These are phyloP conservation scores for Chydorus sphaericus DNA, from an alignment of 2,888 invertebrate genomes.

Conservation along the genomic window DNA sequence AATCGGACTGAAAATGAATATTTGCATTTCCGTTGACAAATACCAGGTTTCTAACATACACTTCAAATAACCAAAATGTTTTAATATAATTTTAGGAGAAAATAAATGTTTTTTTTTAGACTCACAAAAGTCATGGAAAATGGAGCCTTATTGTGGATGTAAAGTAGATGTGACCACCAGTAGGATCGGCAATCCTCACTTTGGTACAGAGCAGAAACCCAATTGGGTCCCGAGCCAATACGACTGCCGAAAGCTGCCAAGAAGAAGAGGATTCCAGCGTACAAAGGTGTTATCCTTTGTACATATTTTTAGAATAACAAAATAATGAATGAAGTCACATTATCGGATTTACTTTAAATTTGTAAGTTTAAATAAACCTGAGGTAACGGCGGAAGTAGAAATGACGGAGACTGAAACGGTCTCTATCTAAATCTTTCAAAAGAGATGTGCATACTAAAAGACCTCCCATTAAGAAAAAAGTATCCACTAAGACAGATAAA, in stretches of 20 bases:
- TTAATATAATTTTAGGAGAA: not conserved
- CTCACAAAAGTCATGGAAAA: too few species aligned
- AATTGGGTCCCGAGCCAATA: slow-evolving; percentile 56
- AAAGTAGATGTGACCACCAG: slow-evolving; percentile 60
- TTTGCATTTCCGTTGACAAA: slow-evolving; percentile 30
- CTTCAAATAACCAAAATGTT: too few species aligned
- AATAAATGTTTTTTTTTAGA: too few species aligned
- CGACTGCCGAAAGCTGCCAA: slow-evolving; percentile 55
- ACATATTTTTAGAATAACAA: too few species aligned
- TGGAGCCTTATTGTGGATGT: slow-evolving; percentile 37
- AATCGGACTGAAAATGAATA: slow-evolving; percentile 17
- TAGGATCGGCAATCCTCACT: slow-evolving; percentile 43
- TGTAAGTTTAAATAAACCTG: too few species aligned
- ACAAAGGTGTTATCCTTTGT: slow-evolving; percentile 63
- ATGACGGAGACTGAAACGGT: not conserved
- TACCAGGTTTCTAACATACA: slow-evolving; percentile 63
- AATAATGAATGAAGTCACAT: too few species aligned
- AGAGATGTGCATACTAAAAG: not conserved
- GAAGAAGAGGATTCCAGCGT: slow-evolving; percentile 51
- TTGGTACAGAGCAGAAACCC: slow-evolving; percentile 50
- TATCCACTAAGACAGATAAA: slow-evolving; percentile 71
- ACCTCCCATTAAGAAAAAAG: slow-evolving; percentile 61
- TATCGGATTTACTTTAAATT: too few species aligned
- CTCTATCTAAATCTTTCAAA: slow-evolving; percentile 2
- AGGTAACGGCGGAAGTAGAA: slow-evolving; percentile 21